These are phyloP conservation scores for Carterocephalus palaemon DNA, from an alignment of 2,888 invertebrate species.

Conservation along the genomic window DNA sequence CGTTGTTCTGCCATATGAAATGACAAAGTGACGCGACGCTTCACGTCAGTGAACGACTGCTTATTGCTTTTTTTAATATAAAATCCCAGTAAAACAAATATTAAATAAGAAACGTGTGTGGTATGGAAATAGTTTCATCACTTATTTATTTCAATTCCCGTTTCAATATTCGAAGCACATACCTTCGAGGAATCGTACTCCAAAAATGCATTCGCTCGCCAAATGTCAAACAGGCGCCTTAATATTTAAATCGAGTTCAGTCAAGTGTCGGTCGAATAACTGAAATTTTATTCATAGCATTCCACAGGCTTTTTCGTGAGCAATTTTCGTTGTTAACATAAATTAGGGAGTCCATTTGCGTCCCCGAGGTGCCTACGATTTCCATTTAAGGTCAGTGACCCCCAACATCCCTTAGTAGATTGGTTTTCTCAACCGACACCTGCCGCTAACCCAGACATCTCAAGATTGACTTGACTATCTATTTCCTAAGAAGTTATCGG, in stretches of 20 bases:
- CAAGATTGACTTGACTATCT: constrained; percentile 17
- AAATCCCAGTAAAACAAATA: too few species aligned
- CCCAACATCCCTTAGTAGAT: constrained; percentile 7
- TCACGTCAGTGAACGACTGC: too few species aligned
- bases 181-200: too few species aligned
- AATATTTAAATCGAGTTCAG: constrained; percentile 42
- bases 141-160: too few species aligned
- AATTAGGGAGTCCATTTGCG: constrained; percentile 39
- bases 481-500: too few species aligned
- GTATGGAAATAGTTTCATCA: too few species aligned
- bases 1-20: too few species aligned
- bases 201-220: too few species aligned
- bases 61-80: too few species aligned
- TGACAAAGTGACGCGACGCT: too few species aligned
- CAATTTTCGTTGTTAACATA: constrained; percentile 48
- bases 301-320: constrained; percentile 45
- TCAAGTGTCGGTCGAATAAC: constrained; percentile 40
- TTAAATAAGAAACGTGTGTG: too few species aligned
- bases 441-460: constrained; percentile 3
- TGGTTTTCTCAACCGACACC: constrained; percentile 18
- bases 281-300: constrained; percentile 58
- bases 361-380: constrained; percentile 22
- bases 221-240: constrained; percentile 7
- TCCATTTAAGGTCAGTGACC: constrained; percentile 9
- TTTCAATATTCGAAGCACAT: too few species aligned